Conservation (phyloP, 2,113 vertebrate genomes). For the Nyctereutes procyonoides region DNA sequence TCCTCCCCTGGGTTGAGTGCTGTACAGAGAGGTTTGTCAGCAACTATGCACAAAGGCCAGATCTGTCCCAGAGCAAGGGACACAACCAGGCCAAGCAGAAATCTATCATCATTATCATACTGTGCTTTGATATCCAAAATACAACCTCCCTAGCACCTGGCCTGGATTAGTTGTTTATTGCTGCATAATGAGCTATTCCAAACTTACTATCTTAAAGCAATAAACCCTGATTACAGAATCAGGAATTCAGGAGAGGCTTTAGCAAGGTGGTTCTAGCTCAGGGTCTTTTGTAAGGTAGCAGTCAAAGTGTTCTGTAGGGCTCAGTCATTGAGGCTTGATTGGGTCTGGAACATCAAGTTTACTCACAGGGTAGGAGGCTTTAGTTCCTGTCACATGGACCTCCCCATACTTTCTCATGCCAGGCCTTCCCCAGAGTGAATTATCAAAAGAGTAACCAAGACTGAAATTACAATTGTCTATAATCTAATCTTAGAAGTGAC, state of each 20-base stretch:
- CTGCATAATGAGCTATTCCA: neutral
- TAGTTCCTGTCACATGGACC: neutral
- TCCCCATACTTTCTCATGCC: neutral
- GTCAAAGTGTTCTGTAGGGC: neutral
- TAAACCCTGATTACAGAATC: neutral
- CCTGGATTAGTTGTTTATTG: neutral
- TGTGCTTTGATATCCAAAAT: neutral
- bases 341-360: neutral
- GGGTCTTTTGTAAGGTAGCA: neutral
- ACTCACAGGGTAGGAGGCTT: neutral
- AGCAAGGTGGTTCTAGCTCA: neutral
- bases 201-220: slow-evolving; percentile 20
- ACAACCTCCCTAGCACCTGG: neutral
- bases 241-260: neutral
- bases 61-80: neutral
- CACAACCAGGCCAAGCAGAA: neutral
- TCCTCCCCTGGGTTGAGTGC: neutral
- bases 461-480: neutral
- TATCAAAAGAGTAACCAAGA: neutral
- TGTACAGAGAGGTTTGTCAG: neutral
- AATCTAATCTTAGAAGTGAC: neutral
- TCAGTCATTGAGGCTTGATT: neutral
- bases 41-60: neutral
- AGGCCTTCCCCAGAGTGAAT: neutral
- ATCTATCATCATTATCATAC: neutral